These are phyloP conservation scores for Ormyrus thymus DNA, from an alignment of 2,888 invertebrate genomes.

Conservation along the genomic window DNA sequence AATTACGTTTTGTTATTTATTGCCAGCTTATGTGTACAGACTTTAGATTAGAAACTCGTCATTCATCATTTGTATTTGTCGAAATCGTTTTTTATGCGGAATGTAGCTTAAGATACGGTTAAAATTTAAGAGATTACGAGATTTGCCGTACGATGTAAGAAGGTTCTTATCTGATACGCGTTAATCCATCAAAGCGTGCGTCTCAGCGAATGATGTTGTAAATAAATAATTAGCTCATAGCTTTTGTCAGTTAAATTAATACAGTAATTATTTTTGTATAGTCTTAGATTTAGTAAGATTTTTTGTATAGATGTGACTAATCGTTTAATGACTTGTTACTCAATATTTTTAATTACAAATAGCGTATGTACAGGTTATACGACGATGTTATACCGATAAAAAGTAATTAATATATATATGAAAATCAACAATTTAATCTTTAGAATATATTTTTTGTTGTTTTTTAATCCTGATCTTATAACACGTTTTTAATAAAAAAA, in stretches of 20 bases:
- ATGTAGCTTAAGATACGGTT: conserved; percentile 1
- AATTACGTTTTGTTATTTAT: conserved; percentile 37
- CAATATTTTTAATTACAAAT: conserved; percentile 31
- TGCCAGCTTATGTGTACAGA: conserved; percentile 18
- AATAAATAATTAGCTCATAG: conserved; percentile 26
- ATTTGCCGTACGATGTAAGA: conserved; percentile 14
- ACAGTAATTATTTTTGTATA: conserved; percentile 10
- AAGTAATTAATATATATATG: conserved; percentile 45
- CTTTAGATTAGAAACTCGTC: conserved; percentile 28
- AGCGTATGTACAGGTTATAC: conserved; percentile 22
- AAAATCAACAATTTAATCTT: conserved; percentile 32
- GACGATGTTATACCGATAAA: conserved; percentile 35
- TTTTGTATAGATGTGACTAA: conserved; percentile 49
- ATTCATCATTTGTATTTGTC: conserved; percentile 7
- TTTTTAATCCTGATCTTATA: not conserved
- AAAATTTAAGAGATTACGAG: not conserved
- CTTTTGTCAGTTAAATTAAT: not conserved
- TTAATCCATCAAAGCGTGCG: conserved; percentile 1
- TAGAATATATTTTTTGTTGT: conserved; percentile 20
- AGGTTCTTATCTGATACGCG: conserved; percentile 8
- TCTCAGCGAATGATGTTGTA: conserved; percentile 27
- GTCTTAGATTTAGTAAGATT: not conserved
- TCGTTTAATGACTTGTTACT: conserved; percentile 22
- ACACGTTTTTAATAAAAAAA: not conserved
- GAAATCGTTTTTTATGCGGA: conserved; percentile 23